Percentiles rank a stretch among this genome's conserved stretches.
These are phyloP conservation scores for Cheumatopsyche charites DNA, from an alignment of 1,140 invertebrate species.

Conservation along the genomic window DNA sequence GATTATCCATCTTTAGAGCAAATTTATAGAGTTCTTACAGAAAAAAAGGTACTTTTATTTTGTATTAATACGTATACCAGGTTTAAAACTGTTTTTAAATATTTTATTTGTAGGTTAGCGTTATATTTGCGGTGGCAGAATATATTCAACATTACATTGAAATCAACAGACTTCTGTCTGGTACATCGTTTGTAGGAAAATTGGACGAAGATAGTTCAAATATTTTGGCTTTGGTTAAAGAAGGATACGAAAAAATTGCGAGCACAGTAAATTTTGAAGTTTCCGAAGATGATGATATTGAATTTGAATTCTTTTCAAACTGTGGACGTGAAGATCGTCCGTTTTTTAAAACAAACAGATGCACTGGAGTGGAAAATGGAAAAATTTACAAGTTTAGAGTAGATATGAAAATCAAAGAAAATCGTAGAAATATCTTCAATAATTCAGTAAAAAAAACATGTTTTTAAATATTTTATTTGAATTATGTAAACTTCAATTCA, in stretches of 20 bases:
- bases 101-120: constrained; percentile 58
- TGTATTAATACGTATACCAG: constrained; percentile 1
- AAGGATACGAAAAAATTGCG: constrained; percentile 64
- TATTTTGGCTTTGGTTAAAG: constrained; percentile 65
- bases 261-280: constrained; percentile 65
- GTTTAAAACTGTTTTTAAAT: constrained; percentile 24
- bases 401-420: constrained; percentile 61
- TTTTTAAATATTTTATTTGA: not conserved
- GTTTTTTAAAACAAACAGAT: constrained; percentile 56
- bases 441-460: constrained; percentile 35
- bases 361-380: constrained; percentile 63
- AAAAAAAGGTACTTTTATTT: constrained; percentile 60
- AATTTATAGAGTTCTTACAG: constrained; percentile 62
- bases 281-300: constrained; percentile 58
- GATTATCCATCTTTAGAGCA: constrained; percentile 70
- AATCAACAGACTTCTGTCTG: constrained; percentile 60
- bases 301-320: constrained; percentile 64
- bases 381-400: constrained; percentile 64
- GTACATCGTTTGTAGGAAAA: constrained; percentile 64
- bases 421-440: not conserved
- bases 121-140: constrained; percentile 67
- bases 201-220: constrained; percentile 66
- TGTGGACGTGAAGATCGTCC: constrained; percentile 60
- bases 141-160: constrained; percentile 61
- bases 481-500: not conserved